These are phyloP conservation scores for Emydura subglobosa DNA, from an alignment of 2,113 vertebrate species.

Conservation along the genomic window DNA sequence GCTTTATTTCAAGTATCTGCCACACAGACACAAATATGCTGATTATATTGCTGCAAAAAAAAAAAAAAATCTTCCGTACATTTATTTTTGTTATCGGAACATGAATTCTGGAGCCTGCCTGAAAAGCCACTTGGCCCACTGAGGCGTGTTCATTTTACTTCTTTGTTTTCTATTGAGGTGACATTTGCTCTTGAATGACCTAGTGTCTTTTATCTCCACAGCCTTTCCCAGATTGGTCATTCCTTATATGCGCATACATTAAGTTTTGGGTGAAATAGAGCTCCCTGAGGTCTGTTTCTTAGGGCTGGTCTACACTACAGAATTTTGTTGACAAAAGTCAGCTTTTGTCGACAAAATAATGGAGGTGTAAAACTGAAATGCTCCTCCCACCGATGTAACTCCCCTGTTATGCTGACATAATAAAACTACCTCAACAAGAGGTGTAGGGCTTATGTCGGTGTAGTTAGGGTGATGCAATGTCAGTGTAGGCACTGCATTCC, in stretches of 20 bases:
- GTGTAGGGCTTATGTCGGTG: no score
- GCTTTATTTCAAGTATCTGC: slow-evolving; percentile 69
- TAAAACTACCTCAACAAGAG: no score
- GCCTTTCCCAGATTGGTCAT: slow-evolving; percentile 66
- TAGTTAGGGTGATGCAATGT: no score
- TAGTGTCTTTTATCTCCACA: slow-evolving; percentile 66
- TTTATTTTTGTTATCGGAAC: slow-evolving; percentile 69
- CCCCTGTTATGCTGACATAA: no score
- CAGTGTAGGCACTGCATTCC: no score
- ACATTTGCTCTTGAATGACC: slow-evolving; percentile 80
- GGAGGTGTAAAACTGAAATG: no score
- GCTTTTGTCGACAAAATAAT: no score
- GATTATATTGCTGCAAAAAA: slow-evolving; percentile 48
- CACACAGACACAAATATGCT: slow-evolving; percentile 9
- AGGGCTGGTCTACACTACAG: no score
- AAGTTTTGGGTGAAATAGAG: slow-evolving; percentile 60
- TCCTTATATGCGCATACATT: slow-evolving; percentile 76
- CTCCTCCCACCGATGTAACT: no score
- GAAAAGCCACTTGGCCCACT: slow-evolving; percentile 74
- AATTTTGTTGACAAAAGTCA: no score
- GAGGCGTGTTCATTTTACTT: slow-evolving; percentile 75
- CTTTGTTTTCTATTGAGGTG: slow-evolving; percentile 76
- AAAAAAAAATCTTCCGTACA: slow-evolving; percentile 42
- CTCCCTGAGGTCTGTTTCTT: slow-evolving; percentile 70
- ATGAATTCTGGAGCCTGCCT: slow-evolving; percentile 57